These are phyloP conservation scores for Pangasius sanitwongsei DNA, from an alignment of 2,797 vertebrate species.

Conservation along the genomic window DNA sequence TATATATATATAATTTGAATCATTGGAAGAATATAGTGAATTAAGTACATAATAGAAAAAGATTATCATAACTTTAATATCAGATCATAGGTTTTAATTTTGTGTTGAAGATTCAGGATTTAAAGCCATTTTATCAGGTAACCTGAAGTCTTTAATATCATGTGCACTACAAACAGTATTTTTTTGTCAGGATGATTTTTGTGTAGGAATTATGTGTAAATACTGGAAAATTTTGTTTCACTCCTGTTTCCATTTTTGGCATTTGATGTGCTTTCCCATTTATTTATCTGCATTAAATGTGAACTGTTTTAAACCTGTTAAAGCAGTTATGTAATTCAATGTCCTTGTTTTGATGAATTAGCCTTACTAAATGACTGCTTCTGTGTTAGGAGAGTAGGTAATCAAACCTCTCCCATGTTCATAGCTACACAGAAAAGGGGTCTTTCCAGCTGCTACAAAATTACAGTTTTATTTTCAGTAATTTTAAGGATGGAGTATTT, in stretches of 20 bases:
- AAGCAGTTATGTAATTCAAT: conserved; percentile 20
- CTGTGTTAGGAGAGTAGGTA: conserved; percentile 18
- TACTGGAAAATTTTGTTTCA: conserved; percentile 1
- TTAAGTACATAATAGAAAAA: neutral
- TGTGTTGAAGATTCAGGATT: neutral
- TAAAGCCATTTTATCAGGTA: conserved; percentile 14
- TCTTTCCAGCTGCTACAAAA: conserved; percentile 52
- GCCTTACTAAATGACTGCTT: conserved; percentile 37
- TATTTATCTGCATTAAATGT: conserved; percentile 14
- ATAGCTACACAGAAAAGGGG: conserved; percentile 42
- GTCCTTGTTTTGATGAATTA: conserved; percentile 19
- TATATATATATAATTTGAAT: neutral
- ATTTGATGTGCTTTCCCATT: neutral
- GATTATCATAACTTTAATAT: conserved; percentile 13
- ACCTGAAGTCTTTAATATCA: conserved; percentile 25
- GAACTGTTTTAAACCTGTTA: conserved; percentile 16
- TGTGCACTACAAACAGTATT: conserved; percentile 13
- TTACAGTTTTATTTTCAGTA: conserved; percentile 27
- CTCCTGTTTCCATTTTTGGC: neutral
- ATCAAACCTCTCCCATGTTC: conserved; percentile 6
- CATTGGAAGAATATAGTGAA: conserved; percentile 2
- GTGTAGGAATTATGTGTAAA: neutral
- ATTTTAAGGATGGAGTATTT: conserved; percentile 51
- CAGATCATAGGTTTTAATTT: neutral
- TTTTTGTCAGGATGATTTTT: conserved; percentile 1